Conservation (phyloP, 2,113 vertebrate species). For the Macquaria ambigua region DNA sequence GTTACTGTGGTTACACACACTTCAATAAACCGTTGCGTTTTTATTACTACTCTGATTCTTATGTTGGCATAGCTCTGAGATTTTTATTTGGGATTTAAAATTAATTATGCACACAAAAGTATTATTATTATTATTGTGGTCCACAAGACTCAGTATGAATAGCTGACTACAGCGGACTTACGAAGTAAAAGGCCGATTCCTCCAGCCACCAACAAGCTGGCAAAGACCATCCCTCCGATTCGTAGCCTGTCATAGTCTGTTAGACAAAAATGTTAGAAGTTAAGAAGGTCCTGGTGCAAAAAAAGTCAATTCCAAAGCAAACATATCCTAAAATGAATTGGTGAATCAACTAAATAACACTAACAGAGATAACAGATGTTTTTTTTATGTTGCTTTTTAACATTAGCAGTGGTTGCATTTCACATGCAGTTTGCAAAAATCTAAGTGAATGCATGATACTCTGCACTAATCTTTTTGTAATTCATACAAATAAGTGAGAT, state of each 20-base stretch:
- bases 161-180: slow-evolving; percentile 76
- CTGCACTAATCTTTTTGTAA: not conserved
- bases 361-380: not conserved
- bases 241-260: slow-evolving; percentile 84
- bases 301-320: not conserved
- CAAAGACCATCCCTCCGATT: slow-evolving; percentile 81
- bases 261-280: not conserved
- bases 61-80: not conserved
- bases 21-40: not conserved
- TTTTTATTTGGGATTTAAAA: not conserved
- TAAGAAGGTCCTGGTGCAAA: not conserved
- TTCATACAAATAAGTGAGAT: not conserved
- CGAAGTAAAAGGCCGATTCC: slow-evolving; percentile 71
- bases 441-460: not conserved
- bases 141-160: too few species aligned
- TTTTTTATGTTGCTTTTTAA: not conserved
- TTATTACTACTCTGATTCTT: not conserved
- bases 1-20: slow-evolving; percentile 4
- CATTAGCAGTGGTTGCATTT: not conserved
- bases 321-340: not conserved
- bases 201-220: slow-evolving; percentile 73
- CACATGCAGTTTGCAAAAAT: not conserved
- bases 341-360: not conserved
- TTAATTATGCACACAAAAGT: not conserved
- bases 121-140: not conserved